Conservation (phyloP, 1,140 invertebrate species). For the Pygmarrhopalites habei region DNA sequence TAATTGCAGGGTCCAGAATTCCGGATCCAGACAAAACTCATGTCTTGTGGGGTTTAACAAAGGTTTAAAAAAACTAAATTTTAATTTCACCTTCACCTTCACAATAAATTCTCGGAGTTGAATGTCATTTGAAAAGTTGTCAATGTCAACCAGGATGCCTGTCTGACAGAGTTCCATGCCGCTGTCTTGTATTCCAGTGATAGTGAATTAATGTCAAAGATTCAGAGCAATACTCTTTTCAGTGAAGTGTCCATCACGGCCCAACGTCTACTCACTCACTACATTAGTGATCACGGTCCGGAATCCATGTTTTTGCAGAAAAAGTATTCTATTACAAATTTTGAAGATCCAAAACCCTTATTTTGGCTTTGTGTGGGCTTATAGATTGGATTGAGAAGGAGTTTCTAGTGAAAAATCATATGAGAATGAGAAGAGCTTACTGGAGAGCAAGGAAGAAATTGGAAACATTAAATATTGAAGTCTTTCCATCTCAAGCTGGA, state of each 20-base stretch:
- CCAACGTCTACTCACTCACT: conserved; percentile 4
- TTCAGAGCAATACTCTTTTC: background rate
- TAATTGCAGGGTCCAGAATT: too few relatives aligned
- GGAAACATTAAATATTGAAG: conserved; percentile 6
- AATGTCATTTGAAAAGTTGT: too few relatives aligned
- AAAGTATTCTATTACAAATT: background rate
- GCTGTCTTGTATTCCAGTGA: conserved; percentile 3
- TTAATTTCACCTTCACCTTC: too few relatives aligned
- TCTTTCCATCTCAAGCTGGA: conserved; percentile 15
- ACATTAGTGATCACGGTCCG: conserved; percentile 17
- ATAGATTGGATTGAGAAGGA: conserved; percentile 14
- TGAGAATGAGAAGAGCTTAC: conserved; percentile 12
- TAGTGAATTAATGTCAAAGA: background rate
- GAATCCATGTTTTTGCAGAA: too few relatives aligned
- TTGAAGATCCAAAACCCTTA: background rate
- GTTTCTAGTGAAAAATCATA: conserved; percentile 8
- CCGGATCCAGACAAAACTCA: conserved; percentile 5
- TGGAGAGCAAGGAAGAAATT: conserved; percentile 8
- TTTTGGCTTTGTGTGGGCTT: background rate
- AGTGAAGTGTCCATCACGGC: background rate
- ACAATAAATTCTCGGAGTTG: too few relatives aligned
- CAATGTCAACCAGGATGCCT: conserved; percentile 13
- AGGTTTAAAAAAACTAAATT: conserved; percentile 4
- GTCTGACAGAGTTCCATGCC: conserved; percentile 12
- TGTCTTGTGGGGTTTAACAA: conserved; percentile 15